These are phyloP conservation scores for Aphelocoma californica DNA, from an alignment of 2,797 vertebrate species.

Conservation along the genomic window DNA sequence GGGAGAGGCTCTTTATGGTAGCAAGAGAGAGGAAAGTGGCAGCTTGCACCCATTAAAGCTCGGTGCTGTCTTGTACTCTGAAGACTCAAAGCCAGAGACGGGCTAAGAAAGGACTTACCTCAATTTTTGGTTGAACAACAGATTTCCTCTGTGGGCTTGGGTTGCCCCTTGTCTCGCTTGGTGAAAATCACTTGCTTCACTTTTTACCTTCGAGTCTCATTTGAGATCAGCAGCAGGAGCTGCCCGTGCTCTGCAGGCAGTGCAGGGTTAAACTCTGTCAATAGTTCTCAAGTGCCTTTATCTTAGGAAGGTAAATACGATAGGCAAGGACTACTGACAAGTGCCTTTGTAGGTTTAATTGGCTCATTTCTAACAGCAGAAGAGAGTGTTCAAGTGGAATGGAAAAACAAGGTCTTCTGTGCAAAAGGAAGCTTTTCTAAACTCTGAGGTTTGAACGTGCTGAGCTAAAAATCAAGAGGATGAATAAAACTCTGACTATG, in stretches of 20 bases:
- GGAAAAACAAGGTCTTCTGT: background rate
- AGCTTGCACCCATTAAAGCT: background rate
- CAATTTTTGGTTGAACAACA: background rate
- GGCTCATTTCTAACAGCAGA: background rate
- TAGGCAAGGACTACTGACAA: background rate
- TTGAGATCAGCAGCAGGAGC: background rate
- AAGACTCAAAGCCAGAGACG: background rate
- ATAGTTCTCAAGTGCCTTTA: background rate
- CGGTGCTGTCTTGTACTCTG: rapidly evolving
- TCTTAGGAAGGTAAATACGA: background rate
- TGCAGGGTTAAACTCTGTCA: background rate
- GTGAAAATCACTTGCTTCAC: background rate
- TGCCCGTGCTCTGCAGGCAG: background rate
- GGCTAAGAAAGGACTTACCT: background rate
- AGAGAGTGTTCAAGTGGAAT: background rate
- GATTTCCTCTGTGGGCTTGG: background rate
- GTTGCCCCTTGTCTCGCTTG: background rate
- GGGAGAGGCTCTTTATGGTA: background rate
- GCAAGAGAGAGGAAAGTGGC: background rate
- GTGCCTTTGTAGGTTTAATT: background rate
- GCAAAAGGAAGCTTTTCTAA: background rate
- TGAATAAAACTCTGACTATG: background rate
- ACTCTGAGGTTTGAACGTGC: background rate
- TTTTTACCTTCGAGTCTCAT: background rate
- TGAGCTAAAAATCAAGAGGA: background rate